Conservation (phyloP, 2,113 vertebrate species). For the Sphaerodactylus townsendi region DNA sequence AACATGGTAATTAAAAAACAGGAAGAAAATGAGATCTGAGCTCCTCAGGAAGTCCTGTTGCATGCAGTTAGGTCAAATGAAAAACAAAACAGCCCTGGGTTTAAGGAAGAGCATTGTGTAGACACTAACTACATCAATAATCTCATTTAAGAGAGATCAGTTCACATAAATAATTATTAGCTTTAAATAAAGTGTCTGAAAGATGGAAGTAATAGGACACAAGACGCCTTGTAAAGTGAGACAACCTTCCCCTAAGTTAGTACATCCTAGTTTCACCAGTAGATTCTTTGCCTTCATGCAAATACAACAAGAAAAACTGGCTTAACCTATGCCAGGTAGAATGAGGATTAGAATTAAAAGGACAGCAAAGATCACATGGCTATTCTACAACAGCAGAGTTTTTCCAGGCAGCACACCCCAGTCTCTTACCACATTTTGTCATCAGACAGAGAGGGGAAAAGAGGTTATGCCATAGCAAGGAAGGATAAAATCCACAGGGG, state of each 20-base stretch:
- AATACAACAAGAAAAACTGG: constrained; percentile 26
- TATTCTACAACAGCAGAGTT: not conserved
- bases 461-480: not conserved
- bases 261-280: not conserved
- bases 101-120: not conserved
- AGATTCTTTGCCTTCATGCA: not conserved
- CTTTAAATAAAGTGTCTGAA: constrained; percentile 8
- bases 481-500: not conserved
- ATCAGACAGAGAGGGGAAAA: not conserved
- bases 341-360: not conserved
- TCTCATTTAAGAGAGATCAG: constrained; percentile 19
- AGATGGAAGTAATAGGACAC: not conserved
- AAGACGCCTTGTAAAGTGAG: not conserved
- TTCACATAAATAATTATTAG: not conserved
- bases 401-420: not conserved
- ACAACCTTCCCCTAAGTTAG: not conserved
- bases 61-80: not conserved
- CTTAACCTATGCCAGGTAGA: constrained; percentile 16
- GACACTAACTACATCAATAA: not conserved
- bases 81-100: not conserved
- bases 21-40: not conserved
- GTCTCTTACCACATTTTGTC: constrained; percentile 12
- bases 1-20: not conserved
- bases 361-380: not conserved
- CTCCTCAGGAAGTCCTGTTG: not conserved